Percentiles rank a stretch among this genome's conserved stretches.
Conservation (phyloP, 2,113 vertebrate genomes). For the Emydocephalus ijimae region DNA sequence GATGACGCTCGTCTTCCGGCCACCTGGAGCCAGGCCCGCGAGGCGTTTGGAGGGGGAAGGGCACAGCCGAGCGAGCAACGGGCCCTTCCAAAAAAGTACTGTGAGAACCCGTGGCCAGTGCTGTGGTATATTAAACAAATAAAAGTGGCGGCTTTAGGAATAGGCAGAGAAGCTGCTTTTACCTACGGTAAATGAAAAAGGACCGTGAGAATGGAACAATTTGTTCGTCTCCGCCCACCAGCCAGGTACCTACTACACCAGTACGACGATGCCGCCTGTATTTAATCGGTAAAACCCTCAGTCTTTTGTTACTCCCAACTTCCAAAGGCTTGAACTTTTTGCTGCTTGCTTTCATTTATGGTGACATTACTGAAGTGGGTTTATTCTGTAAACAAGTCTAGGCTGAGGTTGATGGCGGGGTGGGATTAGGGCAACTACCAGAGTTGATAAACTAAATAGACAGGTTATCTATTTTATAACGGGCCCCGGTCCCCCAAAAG, state of each 20-base stretch:
- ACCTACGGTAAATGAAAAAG: not conserved
- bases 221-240: not conserved
- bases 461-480: not conserved
- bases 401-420: not conserved
- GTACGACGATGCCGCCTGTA: not conserved
- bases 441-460: not conserved
- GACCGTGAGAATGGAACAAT: not conserved
- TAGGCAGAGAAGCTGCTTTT: not conserved
- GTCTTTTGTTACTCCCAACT: not conserved
- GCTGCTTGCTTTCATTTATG: not conserved
- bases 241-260: not conserved
- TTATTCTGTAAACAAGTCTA: not conserved
- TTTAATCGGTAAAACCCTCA: not conserved
- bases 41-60: no score
- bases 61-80: not conserved
- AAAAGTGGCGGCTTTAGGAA: not conserved
- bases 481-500: not conserved
- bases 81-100: not conserved
- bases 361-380: not conserved
- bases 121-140: not conserved
- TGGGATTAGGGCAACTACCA: not conserved
- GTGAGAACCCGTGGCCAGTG: not conserved
- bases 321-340: not conserved
- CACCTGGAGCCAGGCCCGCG: conserved; percentile 28
- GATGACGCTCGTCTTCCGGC: not conserved